These are phyloP conservation scores for Syrrhaptes paradoxus DNA, from an alignment of 2,113 vertebrate genomes.

Conservation along the genomic window DNA sequence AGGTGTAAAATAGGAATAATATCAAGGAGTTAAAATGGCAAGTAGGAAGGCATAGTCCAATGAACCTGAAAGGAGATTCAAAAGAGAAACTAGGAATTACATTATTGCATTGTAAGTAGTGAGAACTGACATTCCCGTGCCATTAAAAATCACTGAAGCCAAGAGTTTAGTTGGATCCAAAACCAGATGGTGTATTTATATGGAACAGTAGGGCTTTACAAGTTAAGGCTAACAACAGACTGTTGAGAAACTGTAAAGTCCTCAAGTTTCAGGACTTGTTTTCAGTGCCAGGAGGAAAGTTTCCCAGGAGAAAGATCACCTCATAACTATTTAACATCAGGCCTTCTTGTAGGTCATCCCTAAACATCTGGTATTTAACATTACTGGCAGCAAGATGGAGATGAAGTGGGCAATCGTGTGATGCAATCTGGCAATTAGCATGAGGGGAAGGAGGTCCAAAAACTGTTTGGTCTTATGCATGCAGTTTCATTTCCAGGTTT, in stretches of 20 bases:
- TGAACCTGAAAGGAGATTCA: not conserved
- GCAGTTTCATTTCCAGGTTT: not conserved
- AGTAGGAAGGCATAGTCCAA: not conserved
- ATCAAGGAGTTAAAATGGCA: not conserved
- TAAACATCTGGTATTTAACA: conserved; percentile 1
- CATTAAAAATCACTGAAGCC: not conserved
- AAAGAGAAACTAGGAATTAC: not conserved
- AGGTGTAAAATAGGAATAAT: not conserved
- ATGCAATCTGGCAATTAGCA: not conserved
- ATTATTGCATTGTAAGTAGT: not conserved
- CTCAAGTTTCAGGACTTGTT: not conserved
- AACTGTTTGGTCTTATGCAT: not conserved
- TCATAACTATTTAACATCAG: not conserved
- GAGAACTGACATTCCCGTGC: not conserved
- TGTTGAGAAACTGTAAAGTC: not conserved
- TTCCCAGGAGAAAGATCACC: not conserved
- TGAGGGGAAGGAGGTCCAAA: not conserved
- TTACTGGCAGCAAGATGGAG: not conserved
- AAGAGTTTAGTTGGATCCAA: not conserved
- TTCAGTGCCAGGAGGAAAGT: not conserved
- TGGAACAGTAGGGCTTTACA: not conserved
- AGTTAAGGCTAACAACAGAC: not conserved
- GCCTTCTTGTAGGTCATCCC: not conserved
- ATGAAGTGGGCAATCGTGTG: not conserved
- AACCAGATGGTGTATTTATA: not conserved